A percentile compares a stretch with the other conserved stretches of the same genome.
Evolutionary conservation across 2,113 vertebrate genomes (phyloP).

Genomic region (Zosterops pallidus): DNA sequence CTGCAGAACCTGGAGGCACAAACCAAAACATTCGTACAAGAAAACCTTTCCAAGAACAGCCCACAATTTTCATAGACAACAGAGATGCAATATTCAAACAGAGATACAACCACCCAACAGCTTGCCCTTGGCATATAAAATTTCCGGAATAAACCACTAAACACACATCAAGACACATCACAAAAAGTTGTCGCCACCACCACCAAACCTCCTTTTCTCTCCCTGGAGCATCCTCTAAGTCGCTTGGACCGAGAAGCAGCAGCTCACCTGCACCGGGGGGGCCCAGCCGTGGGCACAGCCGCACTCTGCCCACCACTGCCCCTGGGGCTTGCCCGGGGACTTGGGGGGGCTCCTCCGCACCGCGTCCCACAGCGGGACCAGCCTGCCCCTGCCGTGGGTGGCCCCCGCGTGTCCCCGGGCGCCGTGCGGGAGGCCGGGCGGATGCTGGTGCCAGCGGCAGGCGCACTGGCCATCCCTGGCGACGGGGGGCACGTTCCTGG

Average conservation of each 20-base stretch:
- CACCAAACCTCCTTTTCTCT: constrained; percentile 15
- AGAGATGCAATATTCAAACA: neutral
- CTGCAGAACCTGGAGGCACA: neutral
- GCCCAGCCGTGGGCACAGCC: constrained; percentile 81
- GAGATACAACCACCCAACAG: neutral
- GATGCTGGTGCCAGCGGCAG: constrained; percentile 76
- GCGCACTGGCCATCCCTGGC: constrained; percentile 74
- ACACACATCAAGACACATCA: neutral
- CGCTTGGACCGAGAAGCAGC: constrained; percentile 19
- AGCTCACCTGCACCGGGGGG: constrained; percentile 84
- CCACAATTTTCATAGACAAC: neutral
- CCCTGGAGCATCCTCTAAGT: constrained; percentile 19
- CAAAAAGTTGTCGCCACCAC: constrained; percentile 18
- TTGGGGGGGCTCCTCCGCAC: constrained; percentile 78
- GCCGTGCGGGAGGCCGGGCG: constrained; percentile 47
- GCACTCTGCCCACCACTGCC: constrained; percentile 81
- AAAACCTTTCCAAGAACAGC: neutral
- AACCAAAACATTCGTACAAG: neutral
- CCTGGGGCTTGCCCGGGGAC: constrained; percentile 63
- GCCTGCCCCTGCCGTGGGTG: constrained; percentile 66
- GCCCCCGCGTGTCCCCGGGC: constrained; percentile 55
- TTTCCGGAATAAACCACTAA: neutral
- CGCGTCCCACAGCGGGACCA: constrained; percentile 73
- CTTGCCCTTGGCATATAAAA: neutral
- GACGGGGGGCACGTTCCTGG: constrained; percentile 39